These are phyloP conservation scores for Euplexia lucipara DNA, from an alignment of 2,888 invertebrate genomes.

Conservation along the genomic window DNA sequence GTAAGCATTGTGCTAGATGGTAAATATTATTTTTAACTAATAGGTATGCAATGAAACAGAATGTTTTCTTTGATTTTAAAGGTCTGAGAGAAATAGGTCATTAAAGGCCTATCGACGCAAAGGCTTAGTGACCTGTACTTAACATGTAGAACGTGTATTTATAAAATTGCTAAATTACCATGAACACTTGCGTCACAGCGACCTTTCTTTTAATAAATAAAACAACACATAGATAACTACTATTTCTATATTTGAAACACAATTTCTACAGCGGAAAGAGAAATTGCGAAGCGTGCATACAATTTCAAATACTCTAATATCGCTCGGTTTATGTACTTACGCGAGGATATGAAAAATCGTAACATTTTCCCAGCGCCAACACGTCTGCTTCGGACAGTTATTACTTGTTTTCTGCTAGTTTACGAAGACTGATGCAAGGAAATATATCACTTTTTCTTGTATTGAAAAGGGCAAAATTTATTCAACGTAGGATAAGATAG, in stretches of 20 bases:
- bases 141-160: slow-evolving; percentile 37
- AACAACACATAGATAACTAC: slow-evolving; percentile 10
- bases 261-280: slow-evolving; percentile 31
- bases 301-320: slow-evolving; percentile 47
- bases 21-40: background rate
- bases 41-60: background rate
- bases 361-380: slow-evolving; percentile 50
- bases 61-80: slow-evolving; percentile 25
- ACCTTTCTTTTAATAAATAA: slow-evolving; percentile 30
- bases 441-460: slow-evolving; percentile 19
- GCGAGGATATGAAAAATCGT: slow-evolving; percentile 52
- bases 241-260: slow-evolving; percentile 43
- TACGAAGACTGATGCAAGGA: slow-evolving; percentile 37
- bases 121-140: slow-evolving; percentile 48
- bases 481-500: background rate
- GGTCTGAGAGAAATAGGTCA: slow-evolving; percentile 32
- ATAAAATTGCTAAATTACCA: slow-evolving; percentile 23
- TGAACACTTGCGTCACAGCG: slow-evolving; percentile 25
- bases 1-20: background rate
- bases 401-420: slow-evolving; percentile 54
- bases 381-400: slow-evolving; percentile 50
- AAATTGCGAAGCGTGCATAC: slow-evolving; percentile 34
- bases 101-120: slow-evolving; percentile 37
- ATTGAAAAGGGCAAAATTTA: slow-evolving; percentile 22
- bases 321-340: slow-evolving; percentile 35